Evolutionary conservation across 1,140 invertebrate species (phyloP).

Genomic region (Cherax quadricarinatus): DNA sequence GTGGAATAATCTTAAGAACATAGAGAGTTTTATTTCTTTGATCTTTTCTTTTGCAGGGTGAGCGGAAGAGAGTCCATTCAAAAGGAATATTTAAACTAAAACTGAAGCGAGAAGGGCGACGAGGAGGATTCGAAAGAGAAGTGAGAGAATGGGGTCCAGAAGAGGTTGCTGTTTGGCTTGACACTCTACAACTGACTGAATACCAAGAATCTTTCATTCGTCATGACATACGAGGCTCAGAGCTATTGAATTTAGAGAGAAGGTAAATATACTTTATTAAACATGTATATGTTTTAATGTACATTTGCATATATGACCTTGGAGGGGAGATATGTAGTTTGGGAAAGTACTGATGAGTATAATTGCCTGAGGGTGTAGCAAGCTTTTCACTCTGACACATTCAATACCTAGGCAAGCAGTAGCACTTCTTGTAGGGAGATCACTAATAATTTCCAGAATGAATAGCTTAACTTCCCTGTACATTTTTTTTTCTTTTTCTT

Average conservation of each 20-base stretch:
- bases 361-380: too few relatives aligned
- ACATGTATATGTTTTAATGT: background rate
- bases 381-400: too few relatives aligned
- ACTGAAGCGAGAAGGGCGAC: slow-evolving; percentile 61
- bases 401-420: too few relatives aligned
- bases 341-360: background rate
- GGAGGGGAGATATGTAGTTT: background rate
- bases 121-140: slow-evolving; percentile 41
- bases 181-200: slow-evolving; percentile 90
- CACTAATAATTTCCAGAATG: too few relatives aligned
- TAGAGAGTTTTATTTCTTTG: background rate
- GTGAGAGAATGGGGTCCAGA: slow-evolving; percentile 79
- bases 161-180: slow-evolving; percentile 87
- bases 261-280: slow-evolving; percentile 64
- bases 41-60: slow-evolving; percentile 26
- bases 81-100: slow-evolving; percentile 70
- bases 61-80: slow-evolving; percentile 67
- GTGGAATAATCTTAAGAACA: background rate
- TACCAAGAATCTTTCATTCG: slow-evolving; percentile 88
- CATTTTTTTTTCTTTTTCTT: too few relatives aligned
- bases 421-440: too few relatives aligned
- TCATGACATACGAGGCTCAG: slow-evolving; percentile 94
- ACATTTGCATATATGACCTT: background rate
- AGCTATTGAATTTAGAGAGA: slow-evolving; percentile 90
- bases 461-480: too few relatives aligned